Evolutionary conservation across 1,140 invertebrate species (phyloP).

Genomic region (Matsumurasca onukii): DNA sequence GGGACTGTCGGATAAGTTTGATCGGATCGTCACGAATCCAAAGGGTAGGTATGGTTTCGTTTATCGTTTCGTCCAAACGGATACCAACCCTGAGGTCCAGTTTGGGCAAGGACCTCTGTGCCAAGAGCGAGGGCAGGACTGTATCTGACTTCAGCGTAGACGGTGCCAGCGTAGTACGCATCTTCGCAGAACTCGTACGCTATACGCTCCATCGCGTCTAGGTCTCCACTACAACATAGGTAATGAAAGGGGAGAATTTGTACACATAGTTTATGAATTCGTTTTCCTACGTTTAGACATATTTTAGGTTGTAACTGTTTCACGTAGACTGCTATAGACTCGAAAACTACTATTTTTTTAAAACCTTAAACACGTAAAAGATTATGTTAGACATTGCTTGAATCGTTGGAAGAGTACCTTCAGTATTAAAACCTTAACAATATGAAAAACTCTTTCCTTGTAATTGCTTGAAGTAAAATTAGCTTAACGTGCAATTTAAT

Average conservation of each 20-base stretch:
- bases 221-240: slow-evolving; percentile 50
- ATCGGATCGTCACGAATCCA: too few relatives aligned
- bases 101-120: slow-evolving; percentile 11
- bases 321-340: background rate
- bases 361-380: background rate
- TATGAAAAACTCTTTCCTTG: too few relatives aligned
- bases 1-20: too few relatives aligned
- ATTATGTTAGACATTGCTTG: background rate
- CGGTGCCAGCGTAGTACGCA: slow-evolving; percentile 50
- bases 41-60: too few relatives aligned
- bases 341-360: background rate
- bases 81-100: slow-evolving; percentile 29
- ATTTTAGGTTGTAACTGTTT: background rate
- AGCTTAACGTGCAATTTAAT: too few relatives aligned
- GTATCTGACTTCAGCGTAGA: slow-evolving; percentile 61
- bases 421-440: too few relatives aligned
- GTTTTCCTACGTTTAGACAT: background rate
- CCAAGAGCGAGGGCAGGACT: slow-evolving; percentile 53
- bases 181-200: slow-evolving; percentile 64
- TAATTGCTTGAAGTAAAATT: too few relatives aligned
- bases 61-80: too few relatives aligned
- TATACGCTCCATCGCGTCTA: slow-evolving; percentile 56
- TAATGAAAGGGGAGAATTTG: background rate
- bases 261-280: background rate
- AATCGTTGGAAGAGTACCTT: background rate